Base-by-base conservation (phyloP, 2,888 invertebrate genomes). In the Phlogophora meticulosa region DNA sequence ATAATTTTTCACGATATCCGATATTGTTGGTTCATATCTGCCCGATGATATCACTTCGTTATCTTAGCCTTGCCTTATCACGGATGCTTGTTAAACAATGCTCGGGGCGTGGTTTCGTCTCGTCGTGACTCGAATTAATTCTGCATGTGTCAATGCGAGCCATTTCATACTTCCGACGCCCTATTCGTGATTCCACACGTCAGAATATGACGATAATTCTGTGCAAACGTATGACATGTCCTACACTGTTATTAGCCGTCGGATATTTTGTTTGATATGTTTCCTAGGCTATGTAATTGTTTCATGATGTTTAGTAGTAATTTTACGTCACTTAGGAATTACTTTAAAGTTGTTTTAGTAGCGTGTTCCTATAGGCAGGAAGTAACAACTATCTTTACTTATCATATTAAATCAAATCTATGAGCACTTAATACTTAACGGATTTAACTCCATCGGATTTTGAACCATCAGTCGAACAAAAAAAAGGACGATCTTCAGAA, bases 121-220 rank as follows among this genome's bases (percentile, higher is more conserved):
- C 79, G 86, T 93, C 94, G 94, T 94, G 94, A 94, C 92, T 92
- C 63, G 90, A 89, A 90, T 91, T 91, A 91, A 91, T 92, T 91
- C 88, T 89, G 89, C 90, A 89, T 91, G 91, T 92, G 93, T 93
- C 93, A 92, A 91, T 90, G 89, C 85, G 87, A 87, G 81, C 89
- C 80, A 82, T 86, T 84, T 76, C 79, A 81, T 85, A 92, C 91
- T 92, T 93, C 93, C 93, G 93, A 92, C 85, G 88, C 84, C 82
- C 77, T 75, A 84, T 75, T 88, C 90, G 90, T 91, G 93, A 91
- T 90, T 28, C 84, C 76, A 84, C 72, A 72, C 74, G 76, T 70
- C 78, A 63, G 70, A 55, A 61, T n/a, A 57, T 64, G 74, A 72
- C 59, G 74, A 81, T 76, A 76, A 73, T 78, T 68, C 57, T 76